Percentiles rank a stretch among this genome's conserved stretches.
Conservation (phyloP, 2,797 vertebrate genomes). For the Tachyglossus aculeatus region DNA sequence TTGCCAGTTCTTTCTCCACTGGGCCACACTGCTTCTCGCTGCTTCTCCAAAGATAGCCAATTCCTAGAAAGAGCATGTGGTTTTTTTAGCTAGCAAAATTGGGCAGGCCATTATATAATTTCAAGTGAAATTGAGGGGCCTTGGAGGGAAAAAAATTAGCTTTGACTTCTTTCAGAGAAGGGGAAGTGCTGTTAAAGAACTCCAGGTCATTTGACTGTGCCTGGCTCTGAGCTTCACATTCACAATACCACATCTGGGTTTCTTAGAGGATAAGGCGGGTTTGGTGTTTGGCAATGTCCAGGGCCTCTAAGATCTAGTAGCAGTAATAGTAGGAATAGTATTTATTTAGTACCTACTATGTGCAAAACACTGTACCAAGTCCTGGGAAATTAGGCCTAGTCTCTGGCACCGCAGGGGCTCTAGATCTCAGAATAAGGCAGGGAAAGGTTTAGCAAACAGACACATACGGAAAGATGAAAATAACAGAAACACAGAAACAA, state of each 20-base stretch:
- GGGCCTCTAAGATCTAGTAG: background rate
- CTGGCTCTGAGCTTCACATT: background rate
- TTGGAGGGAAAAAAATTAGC: background rate
- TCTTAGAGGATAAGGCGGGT: background rate
- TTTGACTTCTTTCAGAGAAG: background rate
- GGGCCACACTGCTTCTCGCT: too few relatives aligned
- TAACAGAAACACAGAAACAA: too few relatives aligned
- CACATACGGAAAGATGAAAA: too few relatives aligned
- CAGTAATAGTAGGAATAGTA: too few relatives aligned
- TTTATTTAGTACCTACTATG: too few relatives aligned
- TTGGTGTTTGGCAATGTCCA: background rate
- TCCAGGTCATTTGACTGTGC: background rate
- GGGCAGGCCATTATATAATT: slow-evolving; percentile 1
- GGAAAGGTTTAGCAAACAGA: too few relatives aligned
- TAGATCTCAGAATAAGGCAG: too few relatives aligned
- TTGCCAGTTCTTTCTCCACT: too few relatives aligned
- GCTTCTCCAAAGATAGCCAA: too few relatives aligned
- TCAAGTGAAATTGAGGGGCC: slow-evolving; percentile 3
- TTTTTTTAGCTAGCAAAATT: slow-evolving; percentile 5
- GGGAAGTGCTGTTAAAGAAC: background rate
- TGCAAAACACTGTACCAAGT: too few relatives aligned
- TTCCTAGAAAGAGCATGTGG: slow-evolving; percentile 5
- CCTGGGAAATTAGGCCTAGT: too few relatives aligned
- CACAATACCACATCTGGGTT: background rate
- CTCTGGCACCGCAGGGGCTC: too few relatives aligned